Base-by-base conservation (phyloP, 2,797 vertebrate species). In the Lutjanus argentimaculatus region DNA sequence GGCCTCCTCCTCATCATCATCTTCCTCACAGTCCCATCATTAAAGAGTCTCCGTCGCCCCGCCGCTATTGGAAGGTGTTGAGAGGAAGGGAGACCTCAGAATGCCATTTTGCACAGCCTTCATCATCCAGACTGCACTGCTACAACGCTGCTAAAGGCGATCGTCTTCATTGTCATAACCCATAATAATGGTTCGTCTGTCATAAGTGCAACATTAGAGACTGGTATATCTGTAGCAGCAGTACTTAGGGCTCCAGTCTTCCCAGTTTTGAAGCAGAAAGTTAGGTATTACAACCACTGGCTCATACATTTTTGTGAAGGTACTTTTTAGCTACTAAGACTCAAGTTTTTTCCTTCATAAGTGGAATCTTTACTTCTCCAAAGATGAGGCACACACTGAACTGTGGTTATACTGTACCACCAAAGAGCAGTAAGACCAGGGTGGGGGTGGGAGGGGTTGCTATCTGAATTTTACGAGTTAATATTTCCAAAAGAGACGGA, bases 61-160 rank as follows among this genome's bases (percentile, higher is more conserved):
- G 2, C 49, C 53, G 51, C 16, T 25, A n/a, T 45, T 2, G 62
- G 52, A 70, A 77, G 67, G 64, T 43, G 56, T 53, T 6, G 42
- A 69, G 82, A 72, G 79, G 65, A 74, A 46, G 25, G 55, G 64
- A 64, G 69, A 65, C 72, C 80, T 83, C 80, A 40, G 59, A 77
- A 82, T 78, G 88, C 83, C 83, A 85, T 91, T 92, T 93, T 93
- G 93, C 94, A 93, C 94, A 94, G 90, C 85, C 76, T 71, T 75
- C 83, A 65, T 79, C 76, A 59, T 52, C 75, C 80, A 85, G 85
- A 87, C 79, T 77, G 86, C 87, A 89, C 88, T 88, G 87, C 85
- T 86, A 46, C 83, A 40, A 74, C 83, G 89, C 91, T 89, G 91
- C 91, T 91, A 84, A 75, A 48, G 51, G 88, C 83, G 52, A 62